A percentile compares a stretch with the other conserved stretches of the same genome.
Evolutionary conservation across 2,888 invertebrate genomes (phyloP).

Genomic region (Limnephilus lunatus): DNA sequence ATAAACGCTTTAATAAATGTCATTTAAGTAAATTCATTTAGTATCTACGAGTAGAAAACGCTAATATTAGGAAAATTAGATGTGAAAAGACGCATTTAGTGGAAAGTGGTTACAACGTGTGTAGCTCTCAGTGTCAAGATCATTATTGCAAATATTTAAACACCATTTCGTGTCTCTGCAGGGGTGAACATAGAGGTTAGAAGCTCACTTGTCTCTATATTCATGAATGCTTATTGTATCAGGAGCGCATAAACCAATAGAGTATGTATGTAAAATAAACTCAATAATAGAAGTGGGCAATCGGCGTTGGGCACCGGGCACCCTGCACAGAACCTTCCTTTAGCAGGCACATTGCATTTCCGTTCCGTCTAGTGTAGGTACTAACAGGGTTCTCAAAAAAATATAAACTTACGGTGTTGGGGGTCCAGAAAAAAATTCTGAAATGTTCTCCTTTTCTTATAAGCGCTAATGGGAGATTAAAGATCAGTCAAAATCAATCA

Average conservation of each 20-base stretch:
- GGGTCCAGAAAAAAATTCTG: too few species aligned
- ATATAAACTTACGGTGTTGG: neutral
- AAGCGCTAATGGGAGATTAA: neutral
- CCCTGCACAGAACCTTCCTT: neutral
- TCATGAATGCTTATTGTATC: neutral
- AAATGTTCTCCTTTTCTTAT: neutral
- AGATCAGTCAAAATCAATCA: neutral
- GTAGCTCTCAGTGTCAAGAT: neutral
- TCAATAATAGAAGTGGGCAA: neutral
- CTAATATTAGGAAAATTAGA: neutral
- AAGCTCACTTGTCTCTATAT: neutral
- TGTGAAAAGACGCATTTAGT: neutral
- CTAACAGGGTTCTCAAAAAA: constrained; percentile 28
- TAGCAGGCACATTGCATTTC: constrained; percentile 45
- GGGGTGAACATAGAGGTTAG: neutral
- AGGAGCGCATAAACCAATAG: neutral
- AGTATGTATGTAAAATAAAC: neutral
- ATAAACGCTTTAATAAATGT: neutral
- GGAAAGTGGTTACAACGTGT: neutral
- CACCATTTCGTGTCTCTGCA: neutral
- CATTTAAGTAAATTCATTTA: neutral
- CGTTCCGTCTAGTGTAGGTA: constrained; percentile 17
- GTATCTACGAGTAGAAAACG: too few species aligned
- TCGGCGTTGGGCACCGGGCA: neutral
- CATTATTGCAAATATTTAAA: neutral